These are phyloP conservation scores for Rynchops niger DNA, from an alignment of 2,113 vertebrate genomes.

Conservation along the genomic window DNA sequence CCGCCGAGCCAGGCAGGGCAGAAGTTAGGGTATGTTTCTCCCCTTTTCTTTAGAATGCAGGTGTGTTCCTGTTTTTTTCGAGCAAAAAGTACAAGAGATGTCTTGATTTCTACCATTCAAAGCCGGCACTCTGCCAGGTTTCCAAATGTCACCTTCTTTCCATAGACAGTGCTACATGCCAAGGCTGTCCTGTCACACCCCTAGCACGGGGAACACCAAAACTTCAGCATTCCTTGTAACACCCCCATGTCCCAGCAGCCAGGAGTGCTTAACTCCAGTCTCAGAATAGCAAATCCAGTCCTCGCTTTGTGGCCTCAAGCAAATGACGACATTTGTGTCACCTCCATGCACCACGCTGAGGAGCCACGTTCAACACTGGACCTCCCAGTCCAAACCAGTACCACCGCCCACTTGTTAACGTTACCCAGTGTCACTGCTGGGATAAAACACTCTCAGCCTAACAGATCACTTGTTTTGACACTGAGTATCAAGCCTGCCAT, in stretches of 20 bases:
- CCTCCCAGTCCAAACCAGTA: neutral
- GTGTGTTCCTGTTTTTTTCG: neutral
- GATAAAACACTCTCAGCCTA: neutral
- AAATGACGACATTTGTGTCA: neutral
- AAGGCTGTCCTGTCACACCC: neutral
- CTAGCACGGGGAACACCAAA: neutral
- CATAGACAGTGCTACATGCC: fast-evolving
- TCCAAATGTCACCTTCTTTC: neutral
- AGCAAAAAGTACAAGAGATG: neutral
- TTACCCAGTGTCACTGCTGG: neutral
- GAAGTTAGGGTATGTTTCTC: neutral
- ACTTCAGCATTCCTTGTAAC: neutral
- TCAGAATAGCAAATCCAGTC: neutral
- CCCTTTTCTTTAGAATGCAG: neutral
- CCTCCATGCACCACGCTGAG: fast-evolving
- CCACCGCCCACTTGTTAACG: neutral
- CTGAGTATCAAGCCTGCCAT: neutral
- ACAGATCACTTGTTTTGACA: neutral
- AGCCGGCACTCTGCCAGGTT: neutral
- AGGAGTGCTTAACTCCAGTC: neutral
- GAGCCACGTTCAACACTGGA: neutral
- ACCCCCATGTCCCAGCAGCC: neutral
- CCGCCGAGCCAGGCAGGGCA: neutral
- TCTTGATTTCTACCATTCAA: neutral
- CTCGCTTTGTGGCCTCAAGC: neutral